These are phyloP conservation scores for Stegostoma tigrinum DNA, from an alignment of 2,113 vertebrate species.

Conservation along the genomic window DNA sequence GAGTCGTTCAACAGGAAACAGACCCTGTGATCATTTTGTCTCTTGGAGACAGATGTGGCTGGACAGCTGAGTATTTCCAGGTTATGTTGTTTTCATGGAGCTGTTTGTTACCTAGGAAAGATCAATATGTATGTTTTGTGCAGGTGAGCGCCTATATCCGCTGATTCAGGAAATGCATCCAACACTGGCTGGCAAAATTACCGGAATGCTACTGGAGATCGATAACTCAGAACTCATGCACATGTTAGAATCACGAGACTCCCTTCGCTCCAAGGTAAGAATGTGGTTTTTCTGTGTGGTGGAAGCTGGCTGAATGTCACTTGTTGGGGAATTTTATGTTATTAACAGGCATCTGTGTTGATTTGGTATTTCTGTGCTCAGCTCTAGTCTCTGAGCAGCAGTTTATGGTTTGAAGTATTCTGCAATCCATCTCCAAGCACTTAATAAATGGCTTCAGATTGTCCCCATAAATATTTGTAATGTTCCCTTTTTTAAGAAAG, in stretches of 20 bases:
- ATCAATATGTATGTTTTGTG: neutral
- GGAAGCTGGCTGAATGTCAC: neutral
- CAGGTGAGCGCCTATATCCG: constrained; percentile 84
- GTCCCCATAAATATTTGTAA: too few relatives aligned
- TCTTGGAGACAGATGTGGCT: too few relatives aligned
- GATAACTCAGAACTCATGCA: constrained; percentile 90
- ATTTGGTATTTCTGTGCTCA: neutral
- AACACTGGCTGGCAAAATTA: constrained; percentile 81
- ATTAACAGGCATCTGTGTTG: neutral
- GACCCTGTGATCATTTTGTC: too few relatives aligned
- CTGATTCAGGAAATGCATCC: constrained; percentile 68
- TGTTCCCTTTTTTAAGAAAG: neutral
- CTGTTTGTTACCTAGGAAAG: neutral
- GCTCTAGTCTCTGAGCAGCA: neutral
- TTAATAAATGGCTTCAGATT: too few relatives aligned
- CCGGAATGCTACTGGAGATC: constrained; percentile 90
- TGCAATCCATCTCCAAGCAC: neutral
- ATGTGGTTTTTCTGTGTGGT: neutral
- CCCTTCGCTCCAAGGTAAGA: constrained; percentile 74
- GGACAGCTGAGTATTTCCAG: too few relatives aligned
- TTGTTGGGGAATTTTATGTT: neutral
- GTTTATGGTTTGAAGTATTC: neutral
- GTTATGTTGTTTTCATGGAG: too few relatives aligned
- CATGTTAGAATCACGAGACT: constrained; percentile 84
- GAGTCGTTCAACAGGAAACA: too few relatives aligned